These are phyloP conservation scores for Periphyllus acericola DNA, from an alignment of 2,888 invertebrate genomes.

Conservation along the genomic window DNA sequence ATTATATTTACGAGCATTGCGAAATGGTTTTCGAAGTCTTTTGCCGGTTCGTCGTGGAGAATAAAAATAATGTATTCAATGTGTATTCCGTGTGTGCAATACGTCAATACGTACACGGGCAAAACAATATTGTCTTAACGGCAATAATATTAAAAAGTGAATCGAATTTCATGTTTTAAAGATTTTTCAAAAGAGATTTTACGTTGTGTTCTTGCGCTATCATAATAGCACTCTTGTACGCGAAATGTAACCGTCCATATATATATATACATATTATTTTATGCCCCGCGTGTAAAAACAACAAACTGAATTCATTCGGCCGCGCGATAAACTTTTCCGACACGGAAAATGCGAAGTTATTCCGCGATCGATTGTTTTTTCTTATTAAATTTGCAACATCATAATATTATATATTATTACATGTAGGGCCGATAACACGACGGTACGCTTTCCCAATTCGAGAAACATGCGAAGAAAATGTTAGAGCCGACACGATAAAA, in stretches of 20 bases:
- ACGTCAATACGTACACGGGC: too few relatives aligned
- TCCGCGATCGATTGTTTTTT: constrained; percentile 4
- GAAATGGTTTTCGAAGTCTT: too few relatives aligned
- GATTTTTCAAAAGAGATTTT: too few relatives aligned
- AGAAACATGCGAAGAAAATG: constrained; percentile 24
- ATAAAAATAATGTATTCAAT: too few relatives aligned
- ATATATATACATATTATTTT: neutral
- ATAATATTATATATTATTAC: neutral
- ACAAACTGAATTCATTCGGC: neutral
- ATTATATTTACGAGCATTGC: neutral
- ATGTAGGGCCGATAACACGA: constrained; percentile 7
- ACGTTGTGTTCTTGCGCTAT: too few relatives aligned
- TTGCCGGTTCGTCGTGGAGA: too few relatives aligned
- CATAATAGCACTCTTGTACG: too few relatives aligned
- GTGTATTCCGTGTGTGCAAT: too few relatives aligned
- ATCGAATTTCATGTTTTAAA: too few relatives aligned
- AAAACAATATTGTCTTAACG: too few relatives aligned
- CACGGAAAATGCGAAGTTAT: constrained; percentile 13
- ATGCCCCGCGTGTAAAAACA: neutral
- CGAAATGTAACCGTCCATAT: too few relatives aligned
- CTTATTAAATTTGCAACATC: constrained; percentile 4
- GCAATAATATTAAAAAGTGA: too few relatives aligned
- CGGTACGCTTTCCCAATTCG: constrained; percentile 15
- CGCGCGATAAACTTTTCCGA: neutral
- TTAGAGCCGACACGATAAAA: neutral